phyloP scores from a whole-genome alignment of 2,797 vertebrate species.

The Enteromius anoplus region DNA sequence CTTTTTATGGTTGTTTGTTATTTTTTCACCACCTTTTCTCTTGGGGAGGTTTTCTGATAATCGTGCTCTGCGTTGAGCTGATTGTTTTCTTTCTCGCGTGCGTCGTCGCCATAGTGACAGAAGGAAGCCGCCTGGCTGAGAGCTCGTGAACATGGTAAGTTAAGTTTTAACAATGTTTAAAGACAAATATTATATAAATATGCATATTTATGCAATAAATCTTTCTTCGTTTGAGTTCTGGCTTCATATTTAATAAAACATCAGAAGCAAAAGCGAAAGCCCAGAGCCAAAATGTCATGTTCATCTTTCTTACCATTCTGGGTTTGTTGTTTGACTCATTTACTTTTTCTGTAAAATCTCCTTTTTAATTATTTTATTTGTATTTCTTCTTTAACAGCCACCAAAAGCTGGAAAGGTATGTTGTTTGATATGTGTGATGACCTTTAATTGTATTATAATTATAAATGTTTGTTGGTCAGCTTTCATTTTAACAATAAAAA shows the following conservation, averaged over 20 bases:
- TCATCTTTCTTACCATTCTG: not conserved
- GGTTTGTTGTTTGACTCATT: not conserved
- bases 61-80: too few species aligned
- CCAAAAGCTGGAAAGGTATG: slow-evolving; percentile 25
- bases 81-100: not conserved
- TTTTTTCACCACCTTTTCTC: not conserved
- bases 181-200: not conserved
- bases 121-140: not conserved
- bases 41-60: not conserved
- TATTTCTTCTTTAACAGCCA: slow-evolving; percentile 14
- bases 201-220: not conserved
- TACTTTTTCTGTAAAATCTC: not conserved
- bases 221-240: not conserved
- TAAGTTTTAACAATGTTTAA: not conserved
- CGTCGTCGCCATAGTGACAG: slow-evolving; percentile 39
- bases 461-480: not conserved
- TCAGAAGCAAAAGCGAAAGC: not conserved
- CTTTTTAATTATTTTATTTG: not conserved
- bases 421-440: not conserved
- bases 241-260: not conserved
- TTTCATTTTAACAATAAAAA: not conserved
- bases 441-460: not conserved
- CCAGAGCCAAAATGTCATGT: not conserved
- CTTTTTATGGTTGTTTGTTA: not conserved
- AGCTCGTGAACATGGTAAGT: slow-evolving; percentile 45